Evolutionary conservation across 2,888 invertebrate genomes (phyloP).

Genomic region (Laothoe populi): DNA sequence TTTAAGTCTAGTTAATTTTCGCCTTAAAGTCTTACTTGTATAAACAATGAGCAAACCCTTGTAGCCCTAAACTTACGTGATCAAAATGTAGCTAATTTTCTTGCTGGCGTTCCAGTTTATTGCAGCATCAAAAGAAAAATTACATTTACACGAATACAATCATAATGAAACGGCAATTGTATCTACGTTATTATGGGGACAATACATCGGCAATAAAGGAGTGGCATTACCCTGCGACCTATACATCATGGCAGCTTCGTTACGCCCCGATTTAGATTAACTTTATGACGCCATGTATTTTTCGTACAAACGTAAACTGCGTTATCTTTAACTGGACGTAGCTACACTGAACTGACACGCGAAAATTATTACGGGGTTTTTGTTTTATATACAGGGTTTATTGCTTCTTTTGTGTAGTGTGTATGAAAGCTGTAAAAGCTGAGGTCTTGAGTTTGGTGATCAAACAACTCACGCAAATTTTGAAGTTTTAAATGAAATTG

Average conservation of each 20-base stretch:
- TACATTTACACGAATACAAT: background rate
- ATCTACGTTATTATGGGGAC: slow-evolving; percentile 1
- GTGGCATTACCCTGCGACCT: background rate
- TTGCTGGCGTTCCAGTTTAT: background rate
- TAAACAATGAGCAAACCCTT: too few species aligned
- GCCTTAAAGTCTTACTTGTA: too few species aligned
- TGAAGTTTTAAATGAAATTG: too few species aligned
- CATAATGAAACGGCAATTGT: background rate
- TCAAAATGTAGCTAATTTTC: background rate
- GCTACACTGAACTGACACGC: slow-evolving; percentile 9
- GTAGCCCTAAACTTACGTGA: too few species aligned
- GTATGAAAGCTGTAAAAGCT: too few species aligned
- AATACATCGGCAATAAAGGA: slow-evolving; percentile 20
- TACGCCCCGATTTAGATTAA: slow-evolving; percentile 52
- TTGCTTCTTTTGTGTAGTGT: too few species aligned
- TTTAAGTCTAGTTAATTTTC: too few species aligned
- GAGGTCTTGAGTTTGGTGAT: too few species aligned
- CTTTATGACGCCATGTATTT: slow-evolving; percentile 37
- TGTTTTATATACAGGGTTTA: background rate
- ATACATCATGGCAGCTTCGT: slow-evolving; percentile 56
- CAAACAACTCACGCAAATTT: too few species aligned
- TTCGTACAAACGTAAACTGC: slow-evolving; percentile 29
- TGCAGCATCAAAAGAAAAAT: background rate
- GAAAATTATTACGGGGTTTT: background rate
- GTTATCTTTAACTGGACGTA: slow-evolving; percentile 15